Evolutionary conservation across 92 coral and sea anemone genomes (phyloP).

Genomic region (Phenganax stokvisi): DNA sequence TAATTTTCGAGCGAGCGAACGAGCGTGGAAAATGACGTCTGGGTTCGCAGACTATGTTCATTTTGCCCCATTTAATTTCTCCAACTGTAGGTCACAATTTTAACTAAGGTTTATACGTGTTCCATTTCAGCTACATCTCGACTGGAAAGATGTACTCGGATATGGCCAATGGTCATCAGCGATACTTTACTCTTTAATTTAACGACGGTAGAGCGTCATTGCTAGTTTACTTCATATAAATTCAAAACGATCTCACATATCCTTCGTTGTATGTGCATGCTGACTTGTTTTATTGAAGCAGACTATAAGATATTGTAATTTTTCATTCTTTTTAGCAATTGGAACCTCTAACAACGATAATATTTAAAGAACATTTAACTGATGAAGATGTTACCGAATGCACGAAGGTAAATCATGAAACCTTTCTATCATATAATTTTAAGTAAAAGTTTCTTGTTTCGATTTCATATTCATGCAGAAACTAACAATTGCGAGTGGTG

Average conservation of each 20-base stretch:
- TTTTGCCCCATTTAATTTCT: not conserved
- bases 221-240: not conserved
- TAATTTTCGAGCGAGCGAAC: too few relatives aligned
- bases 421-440: too few relatives aligned
- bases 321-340: slow-evolving; percentile 46
- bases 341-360: slow-evolving; percentile 70
- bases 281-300: not conserved
- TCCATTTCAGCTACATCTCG: slow-evolving; percentile 60
- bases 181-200: slow-evolving; percentile 85
- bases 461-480: too few relatives aligned
- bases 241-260: too few relatives aligned
- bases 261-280: not conserved
- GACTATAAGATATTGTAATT: not conserved
- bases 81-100: not conserved
- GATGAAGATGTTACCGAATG: slow-evolving; percentile 81
- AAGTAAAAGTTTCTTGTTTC: too few relatives aligned
- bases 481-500: too few relatives aligned
- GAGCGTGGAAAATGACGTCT: too few relatives aligned
- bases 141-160: slow-evolving; percentile 88
- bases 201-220: slow-evolving; percentile 56
- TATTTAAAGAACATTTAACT: slow-evolving; percentile 76
- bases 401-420: slow-evolving; percentile 57
- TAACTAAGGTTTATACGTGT: not conserved
- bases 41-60: too few relatives aligned
- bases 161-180: slow-evolving; percentile 98